Conservation (phyloP, 2,888 invertebrate genomes). For the Platerodrilus igneus region DNA sequence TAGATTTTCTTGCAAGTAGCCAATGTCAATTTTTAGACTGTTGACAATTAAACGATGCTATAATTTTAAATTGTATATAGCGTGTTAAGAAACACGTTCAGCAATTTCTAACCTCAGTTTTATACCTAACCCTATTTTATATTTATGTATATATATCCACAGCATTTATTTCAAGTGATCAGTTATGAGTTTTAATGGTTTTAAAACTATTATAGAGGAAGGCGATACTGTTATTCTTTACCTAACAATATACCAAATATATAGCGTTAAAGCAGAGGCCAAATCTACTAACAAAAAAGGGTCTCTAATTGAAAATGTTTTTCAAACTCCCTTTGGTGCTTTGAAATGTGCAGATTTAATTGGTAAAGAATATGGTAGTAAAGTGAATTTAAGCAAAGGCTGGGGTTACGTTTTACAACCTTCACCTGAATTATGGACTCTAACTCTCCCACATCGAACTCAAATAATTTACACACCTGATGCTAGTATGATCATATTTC, state of each 20-base stretch:
- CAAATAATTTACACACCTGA: constrained; percentile 98
- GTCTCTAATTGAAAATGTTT: constrained; percentile 72
- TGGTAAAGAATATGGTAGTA: constrained; percentile 79
- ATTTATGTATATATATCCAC: too few relatives aligned
- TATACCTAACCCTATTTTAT: too few relatives aligned
- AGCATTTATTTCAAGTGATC: too few relatives aligned
- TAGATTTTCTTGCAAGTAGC: too few relatives aligned
- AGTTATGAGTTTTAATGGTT: constrained; percentile 79
- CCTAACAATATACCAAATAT: constrained; percentile 74
- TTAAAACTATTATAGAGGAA: constrained; percentile 72
- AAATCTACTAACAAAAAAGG: constrained; percentile 77
- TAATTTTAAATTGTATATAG: too few relatives aligned
- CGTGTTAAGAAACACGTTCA: too few relatives aligned
- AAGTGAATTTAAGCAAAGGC: constrained; percentile 64
- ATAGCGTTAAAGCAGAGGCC: constrained; percentile 72
- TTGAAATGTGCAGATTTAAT: constrained; percentile 82
- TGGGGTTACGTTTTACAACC: constrained; percentile 93
- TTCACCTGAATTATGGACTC: constrained; percentile 94
- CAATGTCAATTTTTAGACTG: too few relatives aligned
- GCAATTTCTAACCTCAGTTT: too few relatives aligned
- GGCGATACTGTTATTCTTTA: constrained; percentile 92
- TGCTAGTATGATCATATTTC: constrained; percentile 86
- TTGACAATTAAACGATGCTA: too few relatives aligned
- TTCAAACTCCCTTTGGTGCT: constrained; percentile 91
- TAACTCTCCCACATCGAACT: constrained; percentile 90